These are phyloP conservation scores for Tridacna crocea DNA, from an alignment of 2,888 invertebrate genomes.

Conservation along the genomic window DNA sequence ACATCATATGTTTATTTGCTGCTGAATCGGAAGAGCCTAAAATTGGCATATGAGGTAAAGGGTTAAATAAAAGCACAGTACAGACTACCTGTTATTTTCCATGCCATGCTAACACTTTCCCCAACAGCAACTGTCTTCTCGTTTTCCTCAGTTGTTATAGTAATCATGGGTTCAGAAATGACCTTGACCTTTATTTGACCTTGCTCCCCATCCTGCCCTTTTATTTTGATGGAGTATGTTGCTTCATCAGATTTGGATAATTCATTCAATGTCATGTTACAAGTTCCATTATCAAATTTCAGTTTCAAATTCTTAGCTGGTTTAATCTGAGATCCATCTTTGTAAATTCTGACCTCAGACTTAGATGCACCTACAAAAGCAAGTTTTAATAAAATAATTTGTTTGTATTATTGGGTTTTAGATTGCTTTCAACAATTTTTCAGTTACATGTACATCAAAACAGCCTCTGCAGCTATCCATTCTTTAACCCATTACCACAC, in stretches of 20 bases:
- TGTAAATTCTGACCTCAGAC: conserved; percentile 27
- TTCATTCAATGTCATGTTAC: conserved; percentile 15
- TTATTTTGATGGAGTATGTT: conserved; percentile 31
- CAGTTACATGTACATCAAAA: too few relatives aligned
- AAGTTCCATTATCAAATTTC: conserved; percentile 17
- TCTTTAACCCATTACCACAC: too few relatives aligned
- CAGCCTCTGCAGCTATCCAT: too few relatives aligned
- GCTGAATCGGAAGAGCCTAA: too few relatives aligned
- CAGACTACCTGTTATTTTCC: conserved; percentile 33
- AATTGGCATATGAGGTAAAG: too few relatives aligned
- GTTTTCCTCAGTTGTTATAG: conserved; percentile 5
- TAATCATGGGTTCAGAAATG: conserved; percentile 2
- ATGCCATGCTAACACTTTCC: conserved; percentile 26
- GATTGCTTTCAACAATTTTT: too few relatives aligned
- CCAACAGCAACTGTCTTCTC: conserved; percentile 14
- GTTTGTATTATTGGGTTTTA: too few relatives aligned
- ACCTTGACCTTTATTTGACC: conserved; percentile 41
- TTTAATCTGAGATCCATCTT: conserved; percentile 33
- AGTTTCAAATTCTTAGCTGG: conserved; percentile 22
- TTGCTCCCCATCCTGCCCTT: conserved; percentile 20
- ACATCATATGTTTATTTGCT: too few relatives aligned
- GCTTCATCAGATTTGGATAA: conserved; percentile 27
- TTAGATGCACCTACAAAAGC: conserved; percentile 11
- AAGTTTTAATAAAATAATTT: too few relatives aligned
- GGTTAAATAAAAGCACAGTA: too few relatives aligned